Evolutionary conservation across 2,888 invertebrate genomes (phyloP).

Genomic region (Drosophila nigritarsus): DNA sequence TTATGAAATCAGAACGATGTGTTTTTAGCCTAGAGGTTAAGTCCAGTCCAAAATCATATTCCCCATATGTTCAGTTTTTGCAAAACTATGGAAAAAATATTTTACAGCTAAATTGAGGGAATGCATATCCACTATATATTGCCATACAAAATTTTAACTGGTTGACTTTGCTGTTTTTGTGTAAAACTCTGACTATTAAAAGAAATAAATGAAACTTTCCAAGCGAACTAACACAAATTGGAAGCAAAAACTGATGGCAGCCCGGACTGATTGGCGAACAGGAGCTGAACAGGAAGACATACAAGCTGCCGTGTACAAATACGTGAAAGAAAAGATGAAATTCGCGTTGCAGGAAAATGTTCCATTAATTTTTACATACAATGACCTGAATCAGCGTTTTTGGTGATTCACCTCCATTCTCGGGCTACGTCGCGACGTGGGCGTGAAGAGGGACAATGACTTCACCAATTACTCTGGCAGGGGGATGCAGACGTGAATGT

Average conservation of each 20-base stretch:
- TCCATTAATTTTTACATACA: slow-evolving; percentile 73
- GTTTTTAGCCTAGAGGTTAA: background rate
- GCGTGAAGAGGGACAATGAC: slow-evolving; percentile 50
- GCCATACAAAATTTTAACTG: slow-evolving; percentile 17
- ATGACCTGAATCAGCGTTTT: slow-evolving; percentile 71
- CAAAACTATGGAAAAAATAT: background rate
- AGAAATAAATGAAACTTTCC: slow-evolving; percentile 58
- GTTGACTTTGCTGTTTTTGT: slow-evolving; percentile 31
- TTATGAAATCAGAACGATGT: background rate
- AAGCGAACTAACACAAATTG: slow-evolving; percentile 45
- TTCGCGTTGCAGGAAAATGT: slow-evolving; percentile 66
- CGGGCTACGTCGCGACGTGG: slow-evolving; percentile 22
- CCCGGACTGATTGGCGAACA: slow-evolving; percentile 44
- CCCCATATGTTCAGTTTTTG: background rate
- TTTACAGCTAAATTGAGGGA: background rate
- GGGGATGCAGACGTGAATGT: slow-evolving; percentile 52
- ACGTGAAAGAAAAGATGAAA: slow-evolving; percentile 67
- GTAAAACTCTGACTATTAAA: slow-evolving; percentile 45
- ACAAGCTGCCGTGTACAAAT: slow-evolving; percentile 44
- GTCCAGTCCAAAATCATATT: too few species aligned
- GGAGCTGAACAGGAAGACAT: slow-evolving; percentile 32
- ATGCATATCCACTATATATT: slow-evolving; percentile 9
- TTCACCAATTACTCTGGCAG: slow-evolving; percentile 58
- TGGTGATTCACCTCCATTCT: slow-evolving; percentile 45
- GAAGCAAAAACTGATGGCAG: slow-evolving; percentile 47